phyloP scores from a whole-genome alignment of 2,888 invertebrate species.

The Hesperia comma region DNA sequence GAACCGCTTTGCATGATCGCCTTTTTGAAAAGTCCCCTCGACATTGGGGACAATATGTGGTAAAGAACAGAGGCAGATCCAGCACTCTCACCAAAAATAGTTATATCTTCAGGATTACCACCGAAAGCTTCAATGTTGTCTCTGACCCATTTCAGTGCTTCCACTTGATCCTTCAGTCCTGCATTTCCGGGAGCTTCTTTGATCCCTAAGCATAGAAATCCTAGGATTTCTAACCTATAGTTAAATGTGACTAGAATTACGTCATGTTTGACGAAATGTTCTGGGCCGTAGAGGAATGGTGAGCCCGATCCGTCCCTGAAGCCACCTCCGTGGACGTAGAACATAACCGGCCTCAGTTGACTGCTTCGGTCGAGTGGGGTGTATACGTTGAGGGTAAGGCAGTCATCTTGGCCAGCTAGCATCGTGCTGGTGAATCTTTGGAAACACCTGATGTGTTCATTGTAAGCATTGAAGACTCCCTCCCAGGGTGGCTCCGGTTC shows the following conservation, averaged over 20 bases:
- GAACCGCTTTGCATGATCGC: conserved; percentile 76
- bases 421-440: conserved; percentile 61
- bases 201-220: conserved; percentile 71
- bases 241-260: conserved; percentile 73
- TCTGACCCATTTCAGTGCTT: conserved; percentile 69
- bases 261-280: conserved; percentile 63
- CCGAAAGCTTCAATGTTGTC: conserved; percentile 67
- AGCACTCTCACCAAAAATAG: conserved; percentile 77
- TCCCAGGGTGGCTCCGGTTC: conserved; percentile 60
- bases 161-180: conserved; percentile 74
- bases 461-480: conserved; percentile 59
- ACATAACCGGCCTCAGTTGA: conserved; percentile 66
- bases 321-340: conserved; percentile 76
- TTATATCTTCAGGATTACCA: conserved; percentile 70
- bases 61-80: conserved; percentile 70
- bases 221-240: conserved; percentile 72
- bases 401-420: conserved; percentile 66
- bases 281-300: conserved; percentile 69
- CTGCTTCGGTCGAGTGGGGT: conserved; percentile 52
- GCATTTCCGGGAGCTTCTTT: conserved; percentile 73
- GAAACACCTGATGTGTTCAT: conserved; percentile 67
- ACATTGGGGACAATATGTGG: conserved; percentile 70
- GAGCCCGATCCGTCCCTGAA: conserved; percentile 72
- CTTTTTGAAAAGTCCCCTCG: conserved; percentile 68
- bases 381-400: conserved; percentile 70